Conservation (phyloP, 2,888 invertebrate species). For the Deilephila elpenor region DNA sequence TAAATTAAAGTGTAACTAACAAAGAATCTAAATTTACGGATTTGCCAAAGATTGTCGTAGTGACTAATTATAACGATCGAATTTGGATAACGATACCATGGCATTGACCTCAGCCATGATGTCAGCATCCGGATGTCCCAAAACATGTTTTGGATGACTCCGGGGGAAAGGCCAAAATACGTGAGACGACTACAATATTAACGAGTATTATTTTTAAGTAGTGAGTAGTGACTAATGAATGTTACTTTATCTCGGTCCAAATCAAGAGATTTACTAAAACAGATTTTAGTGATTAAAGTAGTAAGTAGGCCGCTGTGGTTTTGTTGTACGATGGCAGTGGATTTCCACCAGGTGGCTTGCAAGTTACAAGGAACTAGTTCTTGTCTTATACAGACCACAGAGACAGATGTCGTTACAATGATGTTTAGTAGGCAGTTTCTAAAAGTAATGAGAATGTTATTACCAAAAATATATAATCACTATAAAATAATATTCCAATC, state of each 20-base stretch:
- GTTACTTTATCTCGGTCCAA: background rate
- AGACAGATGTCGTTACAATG: too few relatives aligned
- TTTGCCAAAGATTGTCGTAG: background rate
- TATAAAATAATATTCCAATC: too few relatives aligned
- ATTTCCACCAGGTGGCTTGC: too few relatives aligned
- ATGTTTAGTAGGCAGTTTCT: too few relatives aligned
- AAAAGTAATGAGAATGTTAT: too few relatives aligned
- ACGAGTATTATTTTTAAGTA: background rate
- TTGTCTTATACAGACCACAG: too few relatives aligned
- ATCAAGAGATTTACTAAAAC: background rate
- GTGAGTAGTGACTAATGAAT: background rate
- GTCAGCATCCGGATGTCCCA: slow-evolving; percentile 3
- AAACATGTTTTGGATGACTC: slow-evolving; percentile 3
- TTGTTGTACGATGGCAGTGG: too few relatives aligned
- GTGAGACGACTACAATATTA: background rate
- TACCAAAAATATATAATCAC: too few relatives aligned
- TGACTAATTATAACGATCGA: background rate
- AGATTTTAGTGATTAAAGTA: background rate
- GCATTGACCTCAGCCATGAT: background rate
- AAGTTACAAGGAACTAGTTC: too few relatives aligned
- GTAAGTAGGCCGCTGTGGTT: too few relatives aligned
- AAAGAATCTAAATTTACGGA: background rate
- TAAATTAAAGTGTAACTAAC: background rate
- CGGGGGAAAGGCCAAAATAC: background rate
- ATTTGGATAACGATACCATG: background rate